Percentiles rank a stretch among this genome's conserved stretches.
These are phyloP conservation scores for Odobenus rosmarus DNA, from an alignment of 2,113 vertebrate genomes.

Conservation along the genomic window DNA sequence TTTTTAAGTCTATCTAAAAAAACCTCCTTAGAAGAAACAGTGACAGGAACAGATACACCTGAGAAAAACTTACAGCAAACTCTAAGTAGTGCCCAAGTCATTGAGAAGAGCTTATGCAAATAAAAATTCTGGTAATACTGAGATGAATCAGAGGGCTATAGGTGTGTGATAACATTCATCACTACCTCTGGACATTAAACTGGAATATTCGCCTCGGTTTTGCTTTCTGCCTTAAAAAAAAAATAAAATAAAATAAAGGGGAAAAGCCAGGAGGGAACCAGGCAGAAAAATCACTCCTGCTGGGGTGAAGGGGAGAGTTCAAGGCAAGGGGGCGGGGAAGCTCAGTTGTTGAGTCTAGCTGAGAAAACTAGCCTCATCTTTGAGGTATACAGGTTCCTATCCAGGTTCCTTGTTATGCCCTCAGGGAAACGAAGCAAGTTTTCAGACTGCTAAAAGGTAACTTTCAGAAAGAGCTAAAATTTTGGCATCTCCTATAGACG, in stretches of 20 bases:
- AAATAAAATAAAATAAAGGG: background rate
- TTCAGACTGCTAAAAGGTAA: background rate
- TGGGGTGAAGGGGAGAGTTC: background rate
- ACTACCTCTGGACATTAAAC: accelerated
- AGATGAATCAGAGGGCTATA: background rate
- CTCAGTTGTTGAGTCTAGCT: background rate
- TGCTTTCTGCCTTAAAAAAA: background rate
- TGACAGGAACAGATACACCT: background rate
- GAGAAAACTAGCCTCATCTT: background rate
- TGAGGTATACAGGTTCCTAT: background rate
- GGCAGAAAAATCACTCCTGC: background rate
- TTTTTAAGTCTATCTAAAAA: background rate
- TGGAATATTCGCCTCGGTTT: background rate
- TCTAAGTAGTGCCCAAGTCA: background rate
- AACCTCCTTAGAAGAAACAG: background rate
- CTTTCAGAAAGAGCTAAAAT: background rate
- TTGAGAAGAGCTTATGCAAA: background rate
- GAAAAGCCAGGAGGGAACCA: background rate
- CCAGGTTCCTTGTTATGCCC: background rate
- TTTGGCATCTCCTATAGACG: background rate
- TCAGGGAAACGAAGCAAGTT: background rate
- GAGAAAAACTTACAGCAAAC: background rate
- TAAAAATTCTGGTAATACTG: background rate
- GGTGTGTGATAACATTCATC: background rate
- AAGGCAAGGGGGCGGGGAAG: background rate